Evolutionary conservation across 2,888 invertebrate species (phyloP), one percentile per base, ranked within the genome.

Genomic region (Thymelicus lineola): DNA sequence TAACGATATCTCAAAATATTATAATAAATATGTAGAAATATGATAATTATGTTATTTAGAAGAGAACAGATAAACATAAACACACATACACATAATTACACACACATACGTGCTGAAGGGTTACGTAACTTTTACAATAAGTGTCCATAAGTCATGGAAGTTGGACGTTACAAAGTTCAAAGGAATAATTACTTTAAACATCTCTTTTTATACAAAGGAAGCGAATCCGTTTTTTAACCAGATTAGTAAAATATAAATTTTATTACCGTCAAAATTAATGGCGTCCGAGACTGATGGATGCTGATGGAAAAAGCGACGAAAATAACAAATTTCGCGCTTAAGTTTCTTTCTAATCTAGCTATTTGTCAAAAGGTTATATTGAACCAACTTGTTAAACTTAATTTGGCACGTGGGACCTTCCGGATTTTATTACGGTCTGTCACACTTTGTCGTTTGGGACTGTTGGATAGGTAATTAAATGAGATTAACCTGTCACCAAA

Each of bases 331-430:
- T 61, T 61, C 14, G 9, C n/a, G 35, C 28, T 9, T 7, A 58
- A 64, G 14, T 36, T 57, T 57, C 15, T 55, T 55, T 36, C n/a
- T 46, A 57, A 55, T 61, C 55, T 46, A 14, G 57, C 48, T 63
- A 69, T 68, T 68, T 62, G 58, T 69, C 63, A 58, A 69, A 68
- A 58, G 58, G 63, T 64, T 53, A 63, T 36, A 63, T 48, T 46
- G 55, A 62, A 38, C 42, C 50, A 63, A 69, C 48, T 66, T 66
- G 69, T 69, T 57, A 38, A 58, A 55, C 42, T 57, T 58, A 62
- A 68, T 45, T 69, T 62, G 58, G 57, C 42, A 45, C 57, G 48
- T 36, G 6, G 48, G 45, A 58, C 63, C 62, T 48, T 62, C 48
- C 68, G 35, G 57, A 62, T 62, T 62, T 68, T 62, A 68, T 68